phyloP scores from a whole-genome alignment of 30 jellyfish, hydroid and myxozoan species.

The Chrysaora quinquecirrha region DNA sequence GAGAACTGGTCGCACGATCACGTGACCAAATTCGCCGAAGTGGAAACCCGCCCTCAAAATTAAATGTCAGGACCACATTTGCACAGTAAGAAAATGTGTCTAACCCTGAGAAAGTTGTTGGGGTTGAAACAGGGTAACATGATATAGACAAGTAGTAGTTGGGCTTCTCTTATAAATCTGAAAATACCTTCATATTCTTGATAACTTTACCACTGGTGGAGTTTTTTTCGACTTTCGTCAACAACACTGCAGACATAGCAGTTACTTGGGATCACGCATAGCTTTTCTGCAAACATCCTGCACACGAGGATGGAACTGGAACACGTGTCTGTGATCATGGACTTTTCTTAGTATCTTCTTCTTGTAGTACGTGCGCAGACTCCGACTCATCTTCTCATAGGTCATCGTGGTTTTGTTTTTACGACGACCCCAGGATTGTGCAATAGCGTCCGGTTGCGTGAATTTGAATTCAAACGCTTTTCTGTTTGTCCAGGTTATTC shows the following conservation, averaged over 20 bases:
- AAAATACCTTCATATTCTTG: neutral
- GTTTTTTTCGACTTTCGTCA: neutral
- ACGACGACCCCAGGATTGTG: slow-evolving; percentile 59
- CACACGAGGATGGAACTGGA: slow-evolving; percentile 37
- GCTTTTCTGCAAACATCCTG: slow-evolving; percentile 35
- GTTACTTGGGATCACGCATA: neutral
- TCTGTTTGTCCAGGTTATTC: slow-evolving; percentile 52
- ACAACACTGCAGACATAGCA: neutral
- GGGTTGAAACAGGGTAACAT: too few species aligned
- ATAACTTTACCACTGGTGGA: slow-evolving; percentile 3
- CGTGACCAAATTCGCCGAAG: too few species aligned
- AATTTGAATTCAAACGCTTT: slow-evolving; percentile 54
- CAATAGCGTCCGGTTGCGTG: slow-evolving; percentile 61
- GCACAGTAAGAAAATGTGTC: too few species aligned
- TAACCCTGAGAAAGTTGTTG: too few species aligned
- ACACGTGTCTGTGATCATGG: slow-evolving; percentile 39
- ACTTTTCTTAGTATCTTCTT: slow-evolving; percentile 42
- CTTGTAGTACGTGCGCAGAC: slow-evolving; percentile 51
- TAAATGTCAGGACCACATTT: too few species aligned
- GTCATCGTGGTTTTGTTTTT: slow-evolving; percentile 55
- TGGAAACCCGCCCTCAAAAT: too few species aligned
- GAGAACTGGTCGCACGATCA: too few species aligned
- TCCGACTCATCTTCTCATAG: slow-evolving; percentile 63
- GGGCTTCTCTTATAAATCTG: neutral
- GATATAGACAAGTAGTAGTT: too few species aligned